Percentiles rank a stretch among this genome's conserved stretches.
Evolutionary conservation across 2,888 invertebrate species (phyloP).

Genomic region (Yponomeuta malinellus): DNA sequence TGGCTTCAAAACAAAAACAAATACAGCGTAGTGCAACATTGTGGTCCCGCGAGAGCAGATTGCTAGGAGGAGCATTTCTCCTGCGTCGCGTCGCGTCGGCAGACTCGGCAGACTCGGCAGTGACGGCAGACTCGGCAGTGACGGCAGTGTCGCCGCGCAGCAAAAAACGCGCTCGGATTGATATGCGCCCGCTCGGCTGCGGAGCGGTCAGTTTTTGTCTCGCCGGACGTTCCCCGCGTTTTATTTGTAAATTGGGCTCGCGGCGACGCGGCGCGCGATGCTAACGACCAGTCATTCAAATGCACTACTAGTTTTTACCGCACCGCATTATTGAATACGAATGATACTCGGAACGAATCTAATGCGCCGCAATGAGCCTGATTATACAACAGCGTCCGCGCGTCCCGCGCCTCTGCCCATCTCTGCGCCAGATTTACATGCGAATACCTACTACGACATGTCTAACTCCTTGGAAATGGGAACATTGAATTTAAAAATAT

Average conservation of each 20-base stretch:
- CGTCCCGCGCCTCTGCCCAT: background rate
- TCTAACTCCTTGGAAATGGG: background rate
- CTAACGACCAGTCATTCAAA: slow-evolving; percentile 57
- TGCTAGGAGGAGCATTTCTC: background rate
- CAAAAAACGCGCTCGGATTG: slow-evolving; percentile 35
- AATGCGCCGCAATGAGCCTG: slow-evolving; percentile 33
- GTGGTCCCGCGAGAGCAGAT: background rate
- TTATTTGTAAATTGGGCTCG: slow-evolving; percentile 70
- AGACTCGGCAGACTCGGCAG: too few relatives aligned
- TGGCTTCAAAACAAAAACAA: background rate
- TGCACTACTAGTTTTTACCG: slow-evolving; percentile 67
- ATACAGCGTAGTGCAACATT: background rate
- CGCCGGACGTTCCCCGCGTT: slow-evolving; percentile 69
- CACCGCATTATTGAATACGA: slow-evolving; percentile 64
- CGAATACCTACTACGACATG: background rate
- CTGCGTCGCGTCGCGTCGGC: background rate
- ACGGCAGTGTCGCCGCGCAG: slow-evolving; percentile 8
- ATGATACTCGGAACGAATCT: slow-evolving; percentile 58
- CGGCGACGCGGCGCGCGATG: slow-evolving; percentile 19
- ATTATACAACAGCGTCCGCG: slow-evolving; percentile 13
- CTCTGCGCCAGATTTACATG: slow-evolving; percentile 7
- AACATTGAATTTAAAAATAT: background rate
- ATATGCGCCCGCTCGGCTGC: slow-evolving; percentile 13
- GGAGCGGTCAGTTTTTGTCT: slow-evolving; percentile 52
- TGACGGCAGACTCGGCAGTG: background rate